Evolutionary conservation across 2,113 vertebrate species (phyloP).

Genomic region (Naja naja): DNA sequence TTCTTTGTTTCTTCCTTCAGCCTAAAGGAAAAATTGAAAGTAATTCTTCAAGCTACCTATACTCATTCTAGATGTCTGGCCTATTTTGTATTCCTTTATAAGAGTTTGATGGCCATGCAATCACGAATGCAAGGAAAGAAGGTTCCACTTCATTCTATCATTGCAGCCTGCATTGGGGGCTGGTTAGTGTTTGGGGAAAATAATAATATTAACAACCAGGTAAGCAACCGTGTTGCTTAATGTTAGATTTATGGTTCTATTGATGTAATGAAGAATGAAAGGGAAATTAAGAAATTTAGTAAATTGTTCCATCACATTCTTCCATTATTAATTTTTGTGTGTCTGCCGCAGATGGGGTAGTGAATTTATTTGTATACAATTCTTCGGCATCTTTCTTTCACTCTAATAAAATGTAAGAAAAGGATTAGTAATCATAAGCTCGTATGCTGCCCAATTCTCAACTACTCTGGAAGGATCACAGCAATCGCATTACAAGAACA

Average conservation of each 20-base stretch:
- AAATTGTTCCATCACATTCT: background rate
- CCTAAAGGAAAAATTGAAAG: conserved; percentile 83
- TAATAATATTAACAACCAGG: conserved; percentile 95
- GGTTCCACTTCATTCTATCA: conserved; percentile 84
- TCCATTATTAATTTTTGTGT: background rate
- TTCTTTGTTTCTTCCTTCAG: conserved; percentile 64
- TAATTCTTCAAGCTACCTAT: conserved; percentile 87
- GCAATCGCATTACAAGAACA: background rate
- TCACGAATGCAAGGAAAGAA: conserved; percentile 79
- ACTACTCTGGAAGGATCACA: background rate
- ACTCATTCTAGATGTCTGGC: conserved; percentile 90
- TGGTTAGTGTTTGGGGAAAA: conserved; percentile 89
- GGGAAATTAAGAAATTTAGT: background rate
- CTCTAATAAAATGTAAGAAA: background rate
- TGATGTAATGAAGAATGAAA: background rate
- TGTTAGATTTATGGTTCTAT: background rate
- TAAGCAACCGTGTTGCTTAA: conserved; percentile 49
- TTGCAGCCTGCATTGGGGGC: conserved; percentile 88
- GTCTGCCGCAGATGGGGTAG: background rate
- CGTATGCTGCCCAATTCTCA: background rate
- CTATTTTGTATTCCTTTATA: conserved; percentile 91
- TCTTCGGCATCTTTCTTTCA: background rate
- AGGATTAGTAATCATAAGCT: background rate
- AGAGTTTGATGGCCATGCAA: conserved; percentile 83
- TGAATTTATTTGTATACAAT: background rate